A percentile compares a stretch with the other conserved stretches of the same genome.
phyloP scores from a whole-genome alignment of 2,888 invertebrate species.

The Lithophane ornitopus region DNA sequence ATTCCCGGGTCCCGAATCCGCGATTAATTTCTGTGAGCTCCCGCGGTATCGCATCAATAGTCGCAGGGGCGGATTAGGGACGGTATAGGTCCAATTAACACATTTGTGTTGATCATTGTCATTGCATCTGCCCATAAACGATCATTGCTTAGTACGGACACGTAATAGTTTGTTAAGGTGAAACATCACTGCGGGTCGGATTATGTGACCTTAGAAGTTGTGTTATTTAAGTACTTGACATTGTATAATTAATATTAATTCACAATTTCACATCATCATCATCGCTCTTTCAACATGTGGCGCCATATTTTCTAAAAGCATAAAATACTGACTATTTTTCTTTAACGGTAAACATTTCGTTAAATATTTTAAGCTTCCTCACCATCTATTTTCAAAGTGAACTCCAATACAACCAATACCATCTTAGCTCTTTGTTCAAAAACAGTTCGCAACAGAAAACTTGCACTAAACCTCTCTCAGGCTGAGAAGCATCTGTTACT shows the following conservation, averaged over 20 bases:
- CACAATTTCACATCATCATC: neutral
- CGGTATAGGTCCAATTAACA: slow-evolving; percentile 26
- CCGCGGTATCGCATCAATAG: slow-evolving; percentile 66
- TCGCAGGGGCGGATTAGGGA: slow-evolving; percentile 69
- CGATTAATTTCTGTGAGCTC: slow-evolving; percentile 74
- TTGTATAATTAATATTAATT: neutral
- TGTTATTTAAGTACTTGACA: neutral
- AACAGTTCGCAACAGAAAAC: slow-evolving; percentile 32
- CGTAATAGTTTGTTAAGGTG: neutral
- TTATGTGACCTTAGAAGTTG: neutral
- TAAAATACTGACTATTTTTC: neutral
- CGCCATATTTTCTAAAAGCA: neutral
- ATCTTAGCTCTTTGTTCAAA: slow-evolving; percentile 18
- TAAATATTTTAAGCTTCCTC: neutral
- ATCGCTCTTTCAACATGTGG: neutral
- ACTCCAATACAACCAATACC: slow-evolving; percentile 22
- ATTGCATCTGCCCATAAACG: neutral
- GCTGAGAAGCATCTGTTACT: slow-evolving; percentile 48
- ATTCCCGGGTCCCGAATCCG: slow-evolving; percentile 72
- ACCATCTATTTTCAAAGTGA: neutral
- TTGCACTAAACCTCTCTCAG: slow-evolving; percentile 20
- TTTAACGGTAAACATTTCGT: neutral
- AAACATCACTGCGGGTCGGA: neutral
- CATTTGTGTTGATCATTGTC: neutral
- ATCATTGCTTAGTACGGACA: neutral